Percentiles rank a stretch among this genome's conserved stretches.
Evolutionary conservation across 2,888 invertebrate genomes (phyloP).

Genomic region (Automeris io): DNA sequence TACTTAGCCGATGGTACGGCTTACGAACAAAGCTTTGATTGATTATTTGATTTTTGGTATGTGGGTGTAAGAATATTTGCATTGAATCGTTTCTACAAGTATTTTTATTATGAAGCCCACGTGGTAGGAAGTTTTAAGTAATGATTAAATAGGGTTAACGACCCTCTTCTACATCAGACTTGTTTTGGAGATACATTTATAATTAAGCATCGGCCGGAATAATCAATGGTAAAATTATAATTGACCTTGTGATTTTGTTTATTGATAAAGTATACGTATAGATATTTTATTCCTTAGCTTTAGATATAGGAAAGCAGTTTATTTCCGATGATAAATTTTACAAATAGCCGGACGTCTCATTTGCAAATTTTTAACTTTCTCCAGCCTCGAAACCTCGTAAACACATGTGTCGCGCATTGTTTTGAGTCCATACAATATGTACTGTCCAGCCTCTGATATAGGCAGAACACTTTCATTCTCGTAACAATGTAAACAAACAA

Average conservation of each 20-base stretch:
- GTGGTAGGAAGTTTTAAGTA: conserved; percentile 29
- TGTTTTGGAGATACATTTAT: conserved; percentile 8
- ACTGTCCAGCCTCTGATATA: conserved; percentile 13
- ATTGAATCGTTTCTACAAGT: conserved; percentile 62
- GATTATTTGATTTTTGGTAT: conserved; percentile 45
- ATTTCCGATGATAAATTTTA: conserved; percentile 16
- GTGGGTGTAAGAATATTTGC: conserved; percentile 63
- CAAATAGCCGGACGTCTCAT: conserved; percentile 45
- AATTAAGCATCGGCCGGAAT: conserved; percentile 1
- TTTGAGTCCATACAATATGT: conserved; percentile 40
- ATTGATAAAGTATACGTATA: too few relatives aligned
- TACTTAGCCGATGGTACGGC: conserved; percentile 24
- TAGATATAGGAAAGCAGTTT: conserved; percentile 4
- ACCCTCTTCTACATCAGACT: conserved; percentile 22
- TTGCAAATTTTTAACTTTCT: conserved; percentile 69
- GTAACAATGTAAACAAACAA: not conserved
- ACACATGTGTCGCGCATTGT: conserved; percentile 54
- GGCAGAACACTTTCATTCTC: not conserved
- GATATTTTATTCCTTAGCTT: too few relatives aligned
- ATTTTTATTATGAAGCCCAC: conserved; percentile 54
- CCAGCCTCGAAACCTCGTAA: conserved; percentile 74
- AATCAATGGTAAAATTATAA: not conserved
- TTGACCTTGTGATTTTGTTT: too few relatives aligned
- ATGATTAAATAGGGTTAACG: conserved; percentile 34
- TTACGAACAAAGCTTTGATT: conserved; percentile 56